Evolutionary conservation across 2,113 vertebrate genomes (phyloP).

Genomic region (Alouatta palliata): DNA sequence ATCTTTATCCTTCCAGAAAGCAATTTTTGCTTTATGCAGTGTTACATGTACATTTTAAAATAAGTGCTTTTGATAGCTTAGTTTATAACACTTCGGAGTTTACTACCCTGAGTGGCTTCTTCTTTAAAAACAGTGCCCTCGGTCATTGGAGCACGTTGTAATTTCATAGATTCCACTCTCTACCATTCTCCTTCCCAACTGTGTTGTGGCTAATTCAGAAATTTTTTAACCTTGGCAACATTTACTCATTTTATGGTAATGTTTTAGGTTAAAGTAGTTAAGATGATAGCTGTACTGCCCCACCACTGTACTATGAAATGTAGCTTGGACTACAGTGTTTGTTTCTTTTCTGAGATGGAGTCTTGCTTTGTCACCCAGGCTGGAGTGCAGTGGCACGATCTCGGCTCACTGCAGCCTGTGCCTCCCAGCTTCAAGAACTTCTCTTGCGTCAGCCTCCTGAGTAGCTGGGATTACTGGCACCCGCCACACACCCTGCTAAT

Average conservation of each 20-base stretch:
- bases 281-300: not conserved
- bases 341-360: not conserved
- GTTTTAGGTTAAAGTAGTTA: conserved; percentile 6
- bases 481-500: not conserved
- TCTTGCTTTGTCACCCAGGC: not conserved
- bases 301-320: not conserved
- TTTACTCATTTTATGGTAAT: not conserved
- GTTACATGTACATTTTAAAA: not conserved
- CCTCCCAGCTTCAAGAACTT: not conserved
- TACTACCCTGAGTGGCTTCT: not conserved
- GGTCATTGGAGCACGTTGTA: not conserved
- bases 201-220: not conserved
- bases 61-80: conserved; percentile 17
- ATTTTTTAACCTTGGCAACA: not conserved
- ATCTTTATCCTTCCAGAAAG: conserved; percentile 13
- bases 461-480: not conserved
- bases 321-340: not conserved
- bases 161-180: not conserved
- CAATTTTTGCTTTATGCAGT: not conserved
- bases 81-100: not conserved
- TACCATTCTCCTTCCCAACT: not conserved
- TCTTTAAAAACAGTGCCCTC: not conserved
- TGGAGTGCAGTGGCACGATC: not conserved
- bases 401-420: not conserved
- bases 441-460: not conserved